Evolutionary conservation across 2,888 invertebrate genomes (phyloP).

Genomic region (Sepiola atlantica): DNA sequence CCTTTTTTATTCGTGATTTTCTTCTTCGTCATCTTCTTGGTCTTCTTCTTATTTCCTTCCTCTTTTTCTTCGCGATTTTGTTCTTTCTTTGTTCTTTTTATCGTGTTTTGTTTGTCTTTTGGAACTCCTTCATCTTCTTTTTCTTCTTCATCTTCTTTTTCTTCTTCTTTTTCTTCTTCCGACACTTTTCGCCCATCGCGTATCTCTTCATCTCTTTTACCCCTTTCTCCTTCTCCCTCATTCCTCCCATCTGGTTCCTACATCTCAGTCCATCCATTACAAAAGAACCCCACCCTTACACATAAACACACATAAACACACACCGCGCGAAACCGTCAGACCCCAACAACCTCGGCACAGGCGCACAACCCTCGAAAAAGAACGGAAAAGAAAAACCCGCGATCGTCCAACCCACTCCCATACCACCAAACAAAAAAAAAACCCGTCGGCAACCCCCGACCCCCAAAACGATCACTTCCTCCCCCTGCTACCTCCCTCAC

Average conservation of each 20-base stretch:
- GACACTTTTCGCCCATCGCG: no score
- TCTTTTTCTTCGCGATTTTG: not conserved
- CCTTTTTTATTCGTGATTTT: not conserved
- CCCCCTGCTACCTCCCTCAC: not conserved
- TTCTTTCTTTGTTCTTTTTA: not conserved
- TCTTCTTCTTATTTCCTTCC: not conserved
- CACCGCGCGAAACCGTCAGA: not conserved
- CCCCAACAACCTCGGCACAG: not conserved
- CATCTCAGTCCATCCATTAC: not conserved
- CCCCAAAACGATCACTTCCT: not conserved
- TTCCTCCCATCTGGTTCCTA: slow-evolving; percentile 12
- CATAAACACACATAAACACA: not conserved
- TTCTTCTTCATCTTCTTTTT: not conserved
- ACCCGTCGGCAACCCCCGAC: not conserved
- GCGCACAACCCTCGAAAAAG: not conserved
- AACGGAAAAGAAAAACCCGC: no score
- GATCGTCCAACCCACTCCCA: not conserved
- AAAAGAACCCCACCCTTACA: not conserved
- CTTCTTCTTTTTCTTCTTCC: not conserved
- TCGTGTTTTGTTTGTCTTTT: not conserved
- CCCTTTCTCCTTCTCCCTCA: not conserved
- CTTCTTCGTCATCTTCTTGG: not conserved
- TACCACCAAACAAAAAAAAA: not conserved
- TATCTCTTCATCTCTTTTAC: no score
- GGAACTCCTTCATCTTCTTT: not conserved